Evolutionary conservation across 2,797 vertebrate species (phyloP).

Genomic region (Pagetopsis macropterus): DNA sequence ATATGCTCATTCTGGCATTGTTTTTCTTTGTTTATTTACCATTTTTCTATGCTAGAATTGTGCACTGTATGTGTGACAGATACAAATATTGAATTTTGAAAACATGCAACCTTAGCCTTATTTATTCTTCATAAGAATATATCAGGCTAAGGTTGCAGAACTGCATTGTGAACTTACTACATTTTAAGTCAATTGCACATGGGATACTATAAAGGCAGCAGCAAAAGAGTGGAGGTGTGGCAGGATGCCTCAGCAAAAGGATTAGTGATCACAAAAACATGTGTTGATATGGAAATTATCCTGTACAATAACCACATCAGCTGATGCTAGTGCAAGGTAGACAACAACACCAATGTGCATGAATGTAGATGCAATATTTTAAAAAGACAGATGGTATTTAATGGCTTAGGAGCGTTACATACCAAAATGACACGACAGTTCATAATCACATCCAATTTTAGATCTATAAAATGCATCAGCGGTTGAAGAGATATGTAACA

Average conservation of each 20-base stretch:
- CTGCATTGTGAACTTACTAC: neutral
- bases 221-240: conserved; percentile 2
- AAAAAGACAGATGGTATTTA: conserved; percentile 31
- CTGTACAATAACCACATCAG: conserved; percentile 14
- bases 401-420: conserved; percentile 1
- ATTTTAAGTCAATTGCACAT: neutral
- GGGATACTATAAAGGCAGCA: neutral
- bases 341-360: neutral
- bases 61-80: no score
- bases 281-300: conserved; percentile 10
- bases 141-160: neutral
- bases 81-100: no score
- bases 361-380: neutral
- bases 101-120: no score
- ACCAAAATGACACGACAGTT: neutral
- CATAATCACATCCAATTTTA: neutral
- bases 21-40: no score
- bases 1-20: no score
- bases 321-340: conserved; percentile 1
- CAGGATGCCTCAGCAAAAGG: neutral
- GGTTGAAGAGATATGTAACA: neutral
- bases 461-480: neutral
- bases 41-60: no score
- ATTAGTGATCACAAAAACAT: conserved; percentile 1
- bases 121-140: neutral